Conservation (phyloP, 2,113 vertebrate genomes). For the Kobus ellipsiprymnus region DNA sequence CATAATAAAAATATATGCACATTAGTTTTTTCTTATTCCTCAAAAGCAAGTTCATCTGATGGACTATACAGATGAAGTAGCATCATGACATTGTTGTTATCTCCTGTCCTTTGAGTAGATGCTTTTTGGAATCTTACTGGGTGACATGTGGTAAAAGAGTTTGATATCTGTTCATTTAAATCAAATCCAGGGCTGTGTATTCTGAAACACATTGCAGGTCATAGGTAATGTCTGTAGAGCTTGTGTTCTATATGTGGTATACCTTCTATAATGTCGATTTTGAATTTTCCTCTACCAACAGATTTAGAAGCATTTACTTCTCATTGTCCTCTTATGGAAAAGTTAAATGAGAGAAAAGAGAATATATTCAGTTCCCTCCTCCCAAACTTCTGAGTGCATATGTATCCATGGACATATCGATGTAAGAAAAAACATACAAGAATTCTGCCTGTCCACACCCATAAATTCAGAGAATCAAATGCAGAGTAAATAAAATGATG, state of each 20-base stretch:
- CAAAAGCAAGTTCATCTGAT: background rate
- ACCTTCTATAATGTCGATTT: background rate
- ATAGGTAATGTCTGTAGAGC: background rate
- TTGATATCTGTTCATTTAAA: background rate
- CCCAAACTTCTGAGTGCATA: background rate
- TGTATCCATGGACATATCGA: background rate
- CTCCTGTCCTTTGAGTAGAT: background rate
- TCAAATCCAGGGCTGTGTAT: background rate
- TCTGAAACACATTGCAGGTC: background rate
- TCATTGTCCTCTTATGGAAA: background rate
- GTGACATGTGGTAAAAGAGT: background rate
- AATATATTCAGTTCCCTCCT: background rate
- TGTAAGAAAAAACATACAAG: background rate
- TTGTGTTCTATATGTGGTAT: background rate
- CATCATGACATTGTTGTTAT: background rate
- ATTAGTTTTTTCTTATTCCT: background rate
- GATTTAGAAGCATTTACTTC: background rate
- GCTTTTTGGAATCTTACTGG: background rate
- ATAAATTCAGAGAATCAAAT: background rate
- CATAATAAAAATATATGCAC: background rate
- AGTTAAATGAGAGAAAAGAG: background rate
- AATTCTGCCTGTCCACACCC: background rate
- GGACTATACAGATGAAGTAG: background rate
- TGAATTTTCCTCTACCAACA: background rate
- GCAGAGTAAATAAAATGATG: background rate